These are phyloP conservation scores for Neotoxoptera formosana DNA, from an alignment of 1,140 invertebrate species.

Conservation along the genomic window DNA sequence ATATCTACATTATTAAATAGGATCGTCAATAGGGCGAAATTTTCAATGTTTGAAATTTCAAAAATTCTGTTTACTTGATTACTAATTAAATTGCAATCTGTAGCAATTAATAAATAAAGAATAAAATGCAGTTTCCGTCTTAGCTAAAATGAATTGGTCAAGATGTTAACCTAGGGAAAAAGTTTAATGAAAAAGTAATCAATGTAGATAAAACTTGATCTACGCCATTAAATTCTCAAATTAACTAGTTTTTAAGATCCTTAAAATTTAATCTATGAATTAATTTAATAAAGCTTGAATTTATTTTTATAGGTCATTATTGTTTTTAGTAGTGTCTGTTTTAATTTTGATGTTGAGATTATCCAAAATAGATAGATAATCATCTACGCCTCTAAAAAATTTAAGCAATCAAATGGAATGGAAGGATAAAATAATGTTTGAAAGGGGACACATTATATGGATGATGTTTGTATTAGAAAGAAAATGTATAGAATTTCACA, in stretches of 20 bases:
- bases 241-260: not conserved
- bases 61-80: no score
- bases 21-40: no score
- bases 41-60: no score
- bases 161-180: not conserved
- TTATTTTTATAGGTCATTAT: not conserved
- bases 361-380: not conserved
- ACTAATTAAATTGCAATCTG: no score
- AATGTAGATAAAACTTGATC: not conserved
- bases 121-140: not conserved
- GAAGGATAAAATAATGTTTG: no score
- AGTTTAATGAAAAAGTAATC: not conserved
- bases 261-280: not conserved
- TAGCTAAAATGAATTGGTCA: not conserved
- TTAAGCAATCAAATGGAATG: no score
- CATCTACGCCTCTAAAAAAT: no score
- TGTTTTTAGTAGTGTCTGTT: not conserved
- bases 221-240: not conserved
- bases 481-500: not conserved
- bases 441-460: not conserved
- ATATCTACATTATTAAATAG: no score
- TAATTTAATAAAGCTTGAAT: not conserved
- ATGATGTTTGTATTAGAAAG: not conserved
- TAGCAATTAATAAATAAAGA: not conserved
- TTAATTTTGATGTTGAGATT: not conserved